Evolutionary conservation across 2,797 vertebrate species (phyloP), one percentile per base, ranked within the genome.

Genomic region (Microcaecilia unicolor): DNA sequence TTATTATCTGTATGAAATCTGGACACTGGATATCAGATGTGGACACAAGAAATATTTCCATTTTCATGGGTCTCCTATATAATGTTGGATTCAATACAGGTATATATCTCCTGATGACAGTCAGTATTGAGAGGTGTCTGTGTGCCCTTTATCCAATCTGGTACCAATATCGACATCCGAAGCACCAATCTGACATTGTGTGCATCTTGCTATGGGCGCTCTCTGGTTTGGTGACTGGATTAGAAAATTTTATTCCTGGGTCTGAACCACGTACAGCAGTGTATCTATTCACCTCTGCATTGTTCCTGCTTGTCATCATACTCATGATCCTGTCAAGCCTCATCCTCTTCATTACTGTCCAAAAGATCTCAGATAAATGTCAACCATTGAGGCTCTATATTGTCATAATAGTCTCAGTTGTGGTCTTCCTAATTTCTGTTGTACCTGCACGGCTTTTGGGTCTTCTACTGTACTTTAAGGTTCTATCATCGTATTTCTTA

Each of bases 71-170:
- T n/a, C n/a, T n/a, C n/a, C n/a, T n/a, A n/a, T n/a, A n/a, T n/a
- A n/a, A n/a, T n/a, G n/a, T n/a, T 20, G 77, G 76, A 31, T 81
- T 79, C 46, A 76, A 48, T 28, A 34, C 37, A 8, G 44, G 37
- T 22, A 48, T 51, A 37, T 51, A 23, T 14, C 26, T 45, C 28
- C 48, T 44, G 16, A 35, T 28, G 28, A 41, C 48, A 11, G 31
- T 51, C 12, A 51, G 41, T 8, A 10, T 36, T 10, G 41, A 51
- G 28, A 24, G 32, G 13, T 45, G 31, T 11, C 17, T 39, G 10
- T 51, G 48, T 19, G 28, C 40, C 5, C 11, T 28, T 7, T 51
- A 44, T 7, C 48, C 41, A 3, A 9, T 36, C 10, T 51, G 48
- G 48, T 31, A 44, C 16, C 28, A 36, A n/a, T 28, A 19, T 11